Percentiles rank a stretch among this genome's conserved stretches.
phyloP scores from a whole-genome alignment of 2,113 vertebrate genomes.

The Macquaria australasica region DNA sequence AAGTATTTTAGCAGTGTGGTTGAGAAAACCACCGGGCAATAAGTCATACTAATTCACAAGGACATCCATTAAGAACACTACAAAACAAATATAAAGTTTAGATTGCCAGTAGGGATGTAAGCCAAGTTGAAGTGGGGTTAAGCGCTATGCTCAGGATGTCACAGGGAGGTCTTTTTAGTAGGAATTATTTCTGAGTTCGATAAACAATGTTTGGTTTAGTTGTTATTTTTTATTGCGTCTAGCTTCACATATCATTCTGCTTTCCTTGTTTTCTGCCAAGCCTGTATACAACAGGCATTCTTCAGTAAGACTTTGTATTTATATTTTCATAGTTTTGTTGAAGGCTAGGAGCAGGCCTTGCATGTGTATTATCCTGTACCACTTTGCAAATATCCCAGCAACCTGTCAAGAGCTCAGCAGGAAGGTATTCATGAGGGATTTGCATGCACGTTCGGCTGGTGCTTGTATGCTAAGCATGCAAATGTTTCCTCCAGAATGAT shows the following conservation, averaged over 20 bases:
- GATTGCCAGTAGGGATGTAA: background rate
- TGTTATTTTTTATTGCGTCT: background rate
- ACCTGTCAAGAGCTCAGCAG: slow-evolving; percentile 36
- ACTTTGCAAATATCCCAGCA: slow-evolving; percentile 38
- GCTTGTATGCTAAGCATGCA: slow-evolving; percentile 57
- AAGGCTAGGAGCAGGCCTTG: background rate
- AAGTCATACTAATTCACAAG: slow-evolving; percentile 19
- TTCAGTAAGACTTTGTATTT: background rate
- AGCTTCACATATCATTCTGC: background rate
- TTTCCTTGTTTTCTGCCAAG: background rate
- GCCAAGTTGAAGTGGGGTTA: background rate
- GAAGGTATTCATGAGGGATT: slow-evolving; percentile 60
- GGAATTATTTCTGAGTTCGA: background rate
- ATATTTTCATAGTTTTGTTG: background rate
- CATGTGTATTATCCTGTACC: slow-evolving; percentile 8
- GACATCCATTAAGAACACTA: background rate
- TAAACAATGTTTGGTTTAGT: background rate
- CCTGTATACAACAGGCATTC: background rate
- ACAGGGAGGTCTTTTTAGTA: background rate
- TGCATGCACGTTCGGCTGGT: slow-evolving; percentile 57
- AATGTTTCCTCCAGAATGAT: slow-evolving; percentile 61
- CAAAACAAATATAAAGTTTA: background rate
- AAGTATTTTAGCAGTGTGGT: slow-evolving; percentile 15
- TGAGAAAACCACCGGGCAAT: background rate
- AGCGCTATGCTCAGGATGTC: background rate